These are phyloP conservation scores for Bilobella aurantiaca DNA, from an alignment of 1,140 invertebrate genomes.

Conservation along the genomic window DNA sequence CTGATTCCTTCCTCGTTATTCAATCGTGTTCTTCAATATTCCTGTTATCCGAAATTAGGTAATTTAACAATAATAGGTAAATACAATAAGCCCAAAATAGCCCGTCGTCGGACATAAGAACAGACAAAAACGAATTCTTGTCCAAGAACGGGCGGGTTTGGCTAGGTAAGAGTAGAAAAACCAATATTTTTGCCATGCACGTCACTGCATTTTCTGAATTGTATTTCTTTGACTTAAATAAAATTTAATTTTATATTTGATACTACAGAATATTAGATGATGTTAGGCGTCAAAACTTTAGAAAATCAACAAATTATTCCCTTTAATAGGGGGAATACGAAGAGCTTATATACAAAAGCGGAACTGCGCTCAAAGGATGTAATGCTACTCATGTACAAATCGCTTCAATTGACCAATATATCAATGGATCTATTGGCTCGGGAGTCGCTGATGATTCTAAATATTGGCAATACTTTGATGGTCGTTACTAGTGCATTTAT, in stretches of 20 bases:
- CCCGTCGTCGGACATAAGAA: too few species aligned
- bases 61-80: too few species aligned
- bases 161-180: too few species aligned
- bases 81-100: too few species aligned
- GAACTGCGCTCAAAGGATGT: background rate
- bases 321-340: background rate
- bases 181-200: too few species aligned
- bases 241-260: too few species aligned
- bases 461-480: background rate
- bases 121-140: too few species aligned
- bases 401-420: background rate
- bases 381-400: background rate
- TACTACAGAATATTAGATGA: too few species aligned
- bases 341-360: background rate
- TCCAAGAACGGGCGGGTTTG: too few species aligned
- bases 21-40: background rate
- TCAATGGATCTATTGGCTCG: background rate
- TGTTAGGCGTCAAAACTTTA: too few species aligned
- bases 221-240: too few species aligned
- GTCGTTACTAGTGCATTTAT: background rate
- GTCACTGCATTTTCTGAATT: too few species aligned
- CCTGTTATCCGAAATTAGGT: background rate
- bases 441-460: background rate
- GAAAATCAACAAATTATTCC: background rate
- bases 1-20: background rate